Evolutionary conservation across 2,888 invertebrate species (phyloP), one percentile per base, ranked within the genome.

Genomic region (Tetrapedia diversipes): DNA sequence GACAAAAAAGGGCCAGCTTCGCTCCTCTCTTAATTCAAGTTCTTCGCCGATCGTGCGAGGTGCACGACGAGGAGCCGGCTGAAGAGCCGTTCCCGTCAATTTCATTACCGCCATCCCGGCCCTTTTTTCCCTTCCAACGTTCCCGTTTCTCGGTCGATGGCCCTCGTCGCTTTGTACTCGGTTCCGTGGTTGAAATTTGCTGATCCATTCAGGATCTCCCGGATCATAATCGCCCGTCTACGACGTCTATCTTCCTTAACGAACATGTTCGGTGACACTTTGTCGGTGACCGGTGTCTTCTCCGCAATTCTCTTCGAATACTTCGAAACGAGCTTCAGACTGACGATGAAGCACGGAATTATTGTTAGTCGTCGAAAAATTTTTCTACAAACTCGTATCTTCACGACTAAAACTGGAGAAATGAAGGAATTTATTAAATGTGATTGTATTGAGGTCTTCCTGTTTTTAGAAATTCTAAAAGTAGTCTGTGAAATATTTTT

Each of bases 21-120:
- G 41, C 8, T 14, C n/a, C 66, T 39, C 66, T 54, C 54, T 71
- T 77, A 69, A 73, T 65, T 78, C 61, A 56, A 78, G 70, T 64
- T 47, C 47, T 34, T 69, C 69, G 47, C 32, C 34, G 53, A 41
- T 57, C 63, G 59, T 39, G 64, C 19, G 24, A 77, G 65, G 47
- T 56, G 47, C 64, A 16, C 19, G 29, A 53, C 1, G 64, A 65
- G 63, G 59, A 54, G 34, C n/a, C 45, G 59, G 43, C 47, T 57
- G 37, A 72, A 47, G 43, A 60, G 65, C 51, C 22, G 51, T 61
- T 24, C 51, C 51, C 47, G 67, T 79, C 67, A 71, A 77, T 79
- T 77, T 59, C 70, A 71, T 79, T 76, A 63, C 53, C 56, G 43
- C 19, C 56, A 27, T 70, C 61, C 45, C 24, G 37, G 51, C 39